Evolutionary conservation across 37 sponge, comb jelly and placozoan genomes (phyloP).

Genomic region (Beroe forskalii): DNA sequence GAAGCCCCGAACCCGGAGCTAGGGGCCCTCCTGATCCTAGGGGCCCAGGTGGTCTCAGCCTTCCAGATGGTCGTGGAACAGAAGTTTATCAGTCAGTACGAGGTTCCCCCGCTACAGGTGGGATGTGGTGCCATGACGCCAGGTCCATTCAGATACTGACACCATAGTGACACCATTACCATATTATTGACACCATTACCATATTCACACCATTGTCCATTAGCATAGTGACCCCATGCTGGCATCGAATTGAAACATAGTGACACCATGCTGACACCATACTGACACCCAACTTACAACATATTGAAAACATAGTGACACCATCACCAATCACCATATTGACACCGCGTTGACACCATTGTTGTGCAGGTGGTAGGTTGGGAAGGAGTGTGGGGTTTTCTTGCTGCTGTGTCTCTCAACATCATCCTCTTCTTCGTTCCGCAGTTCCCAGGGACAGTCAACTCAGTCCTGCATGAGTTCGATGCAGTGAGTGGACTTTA

Average conservation of each 20-base stretch:
- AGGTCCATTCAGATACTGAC: too few relatives aligned
- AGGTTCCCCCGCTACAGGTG: conserved; percentile 68
- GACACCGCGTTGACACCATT: too few relatives aligned
- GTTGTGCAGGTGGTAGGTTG: conserved; percentile 96
- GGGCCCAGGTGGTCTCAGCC: conserved; percentile 71
- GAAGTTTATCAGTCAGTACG: conserved; percentile 84
- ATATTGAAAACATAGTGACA: not conserved
- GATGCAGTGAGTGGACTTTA: not conserved
- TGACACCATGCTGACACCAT: not conserved
- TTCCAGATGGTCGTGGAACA: conserved; percentile 90
- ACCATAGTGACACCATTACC: too few relatives aligned
- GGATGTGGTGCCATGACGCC: not conserved
- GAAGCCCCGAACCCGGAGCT: not conserved
- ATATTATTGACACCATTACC: too few relatives aligned
- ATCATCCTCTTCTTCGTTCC: conserved; percentile 95
- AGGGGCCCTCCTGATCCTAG: not conserved
- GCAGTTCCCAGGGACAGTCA: conserved; percentile 71
- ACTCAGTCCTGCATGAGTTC: not conserved
- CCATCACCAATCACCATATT: not conserved
- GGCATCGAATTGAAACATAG: too few relatives aligned
- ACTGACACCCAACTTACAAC: not conserved
- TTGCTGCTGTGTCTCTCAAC: conserved; percentile 71
- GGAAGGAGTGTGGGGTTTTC: conserved; percentile 94
- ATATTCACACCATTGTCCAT: too few relatives aligned
- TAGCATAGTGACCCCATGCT: too few relatives aligned